Evolutionary conservation across 2,113 vertebrate genomes (phyloP), one percentile per base, ranked within the genome.

Genomic region (Psittacus erithacus): DNA sequence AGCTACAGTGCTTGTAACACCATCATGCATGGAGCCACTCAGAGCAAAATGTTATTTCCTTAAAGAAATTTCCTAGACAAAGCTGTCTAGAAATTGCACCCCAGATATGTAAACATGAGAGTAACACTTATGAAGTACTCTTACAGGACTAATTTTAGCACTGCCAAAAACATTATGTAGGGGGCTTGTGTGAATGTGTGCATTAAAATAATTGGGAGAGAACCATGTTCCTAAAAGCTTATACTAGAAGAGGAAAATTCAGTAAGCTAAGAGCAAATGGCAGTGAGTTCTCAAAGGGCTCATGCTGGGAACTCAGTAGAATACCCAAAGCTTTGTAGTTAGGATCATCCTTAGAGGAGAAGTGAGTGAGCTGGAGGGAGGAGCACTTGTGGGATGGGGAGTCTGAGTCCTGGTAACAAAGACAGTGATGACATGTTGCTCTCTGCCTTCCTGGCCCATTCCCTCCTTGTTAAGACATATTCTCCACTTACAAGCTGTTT

Each of bases 371-470:
- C 38, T 50, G 52, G 63, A 50, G n/a, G 12, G 44, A 52, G 13
- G 63, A 79, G 17, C 1, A 1, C 24, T 50, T 13, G 28, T 0
- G 2, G 13, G 13, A 2, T 60, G 35, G 25, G 16, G 39, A 60
- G 12, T 11, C 62, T 1, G 17, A 27, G 35, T 18, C 16, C 6
- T 57, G 46, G 5, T 24, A 49, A 52, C 43, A 46, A 57, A 38
- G 18, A 8, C 0, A 1, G 28, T 3, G 39, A 18, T 60, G 92
- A 57, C 33, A 44, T 64, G 44, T 41, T 11, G 11, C 53, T 77
- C 15, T 88, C 52, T 5, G 2, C 50, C 46, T 47, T 68, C 63
- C 73, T 44, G 47, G 13, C 47, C n/a, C 28, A 9, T 33, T 6
- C 16, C 9, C 24, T 71, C 38, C 47, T 68, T 20, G 39, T 7